Conservation (phyloP, 2,888 invertebrate species). For the Cactoblastis cactorum region DNA sequence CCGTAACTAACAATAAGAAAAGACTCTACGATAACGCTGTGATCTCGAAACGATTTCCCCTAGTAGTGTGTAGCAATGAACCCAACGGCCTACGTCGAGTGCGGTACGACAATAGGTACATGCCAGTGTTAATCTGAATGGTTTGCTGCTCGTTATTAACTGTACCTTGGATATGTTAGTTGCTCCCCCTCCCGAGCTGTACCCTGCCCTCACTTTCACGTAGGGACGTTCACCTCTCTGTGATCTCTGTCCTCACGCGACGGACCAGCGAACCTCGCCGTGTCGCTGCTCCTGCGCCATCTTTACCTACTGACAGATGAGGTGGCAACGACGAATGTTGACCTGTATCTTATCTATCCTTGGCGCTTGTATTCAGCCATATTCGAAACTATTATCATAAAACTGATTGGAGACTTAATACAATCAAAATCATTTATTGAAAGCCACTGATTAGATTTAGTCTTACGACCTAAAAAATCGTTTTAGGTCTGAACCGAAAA, state of each 20-base stretch:
- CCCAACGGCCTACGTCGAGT: conserved; percentile 44
- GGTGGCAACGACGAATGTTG: background rate
- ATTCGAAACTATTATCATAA: background rate
- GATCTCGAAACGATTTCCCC: conserved; percentile 65
- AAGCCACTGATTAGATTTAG: too few species aligned
- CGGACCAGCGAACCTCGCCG: background rate
- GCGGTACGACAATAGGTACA: conserved; percentile 64
- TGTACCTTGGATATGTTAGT: conserved; percentile 62
- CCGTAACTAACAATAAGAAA: conserved; percentile 62
- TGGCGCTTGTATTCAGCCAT: background rate
- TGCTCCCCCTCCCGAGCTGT: conserved; percentile 33
- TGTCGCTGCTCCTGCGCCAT: background rate
- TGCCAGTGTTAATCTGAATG: conserved; percentile 67
- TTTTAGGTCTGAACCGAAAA: background rate
- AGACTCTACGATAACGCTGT: conserved; percentile 66
- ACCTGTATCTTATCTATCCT: background rate
- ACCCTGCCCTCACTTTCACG: conserved; percentile 36
- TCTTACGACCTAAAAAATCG: too few species aligned
- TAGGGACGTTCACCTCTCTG: conserved; percentile 39
- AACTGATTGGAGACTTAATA: background rate
- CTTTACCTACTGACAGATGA: background rate
- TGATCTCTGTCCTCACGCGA: conserved; percentile 30
- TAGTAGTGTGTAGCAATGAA: conserved; percentile 55
- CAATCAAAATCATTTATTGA: too few species aligned
- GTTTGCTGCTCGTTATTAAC: conserved; percentile 78